Evolutionary conservation across 2,888 invertebrate species (phyloP).

Genomic region (Siphonodentalium dalli): DNA sequence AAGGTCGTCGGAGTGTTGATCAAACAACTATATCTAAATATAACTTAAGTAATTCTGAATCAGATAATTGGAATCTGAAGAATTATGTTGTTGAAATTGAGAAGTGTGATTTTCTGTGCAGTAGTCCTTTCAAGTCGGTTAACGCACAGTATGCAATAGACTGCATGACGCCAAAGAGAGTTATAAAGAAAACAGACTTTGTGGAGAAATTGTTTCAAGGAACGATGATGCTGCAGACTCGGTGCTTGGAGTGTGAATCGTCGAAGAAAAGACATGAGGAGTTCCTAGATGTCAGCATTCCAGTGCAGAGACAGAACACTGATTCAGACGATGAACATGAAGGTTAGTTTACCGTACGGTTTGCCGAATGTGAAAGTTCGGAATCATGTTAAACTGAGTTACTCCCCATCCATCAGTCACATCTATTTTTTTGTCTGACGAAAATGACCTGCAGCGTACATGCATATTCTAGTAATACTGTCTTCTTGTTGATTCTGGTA

Average conservation of each 20-base stretch:
- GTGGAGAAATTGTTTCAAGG: constrained; percentile 53
- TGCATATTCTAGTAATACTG: no score
- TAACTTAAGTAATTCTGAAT: no score
- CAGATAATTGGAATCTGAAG: no score
- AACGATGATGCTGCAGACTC: constrained; percentile 71
- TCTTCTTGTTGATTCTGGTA: no score
- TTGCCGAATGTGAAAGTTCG: no score
- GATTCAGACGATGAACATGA: constrained; percentile 37
- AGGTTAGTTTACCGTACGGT: no score
- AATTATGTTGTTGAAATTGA: constrained; percentile 42
- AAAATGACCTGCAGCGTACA: no score
- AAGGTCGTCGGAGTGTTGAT: no score
- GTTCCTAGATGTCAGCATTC: constrained; percentile 76
- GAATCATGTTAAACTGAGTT: no score
- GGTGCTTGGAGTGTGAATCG: constrained; percentile 87
- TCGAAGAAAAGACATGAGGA: constrained; percentile 86
- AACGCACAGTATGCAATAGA: constrained; percentile 42
- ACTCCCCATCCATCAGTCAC: no score
- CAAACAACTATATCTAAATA: no score
- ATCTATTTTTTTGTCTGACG: no score
- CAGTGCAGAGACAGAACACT: constrained; percentile 40
- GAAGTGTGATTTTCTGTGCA: constrained; percentile 50
- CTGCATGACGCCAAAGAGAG: constrained; percentile 33
- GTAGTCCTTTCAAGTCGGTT: constrained; percentile 44
- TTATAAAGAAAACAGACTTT: constrained; percentile 36